A percentile compares a stretch with the other conserved stretches of the same genome.
Conservation (phyloP, 2,888 invertebrate genomes). For the Bimastos eiseni region DNA sequence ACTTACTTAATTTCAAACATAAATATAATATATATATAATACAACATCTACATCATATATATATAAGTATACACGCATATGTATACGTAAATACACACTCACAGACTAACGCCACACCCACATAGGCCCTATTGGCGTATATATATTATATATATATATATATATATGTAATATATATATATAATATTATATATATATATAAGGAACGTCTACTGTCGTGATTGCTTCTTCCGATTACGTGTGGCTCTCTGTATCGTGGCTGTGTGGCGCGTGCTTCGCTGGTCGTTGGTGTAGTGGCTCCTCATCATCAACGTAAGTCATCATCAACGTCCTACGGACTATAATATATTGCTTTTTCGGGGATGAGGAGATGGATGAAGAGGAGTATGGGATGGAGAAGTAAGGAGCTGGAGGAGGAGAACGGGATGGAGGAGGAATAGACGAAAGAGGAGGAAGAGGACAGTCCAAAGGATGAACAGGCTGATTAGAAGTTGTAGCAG, state of each 20-base stretch:
- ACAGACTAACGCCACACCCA: too few relatives aligned
- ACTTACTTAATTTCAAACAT: too few relatives aligned
- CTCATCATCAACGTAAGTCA: neutral
- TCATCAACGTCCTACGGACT: neutral
- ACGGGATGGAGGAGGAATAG: neutral
- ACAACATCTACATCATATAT: neutral
- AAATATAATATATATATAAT: too few relatives aligned
- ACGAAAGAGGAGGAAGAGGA: too few relatives aligned
- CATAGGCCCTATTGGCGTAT: too few relatives aligned
- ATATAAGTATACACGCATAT: neutral
- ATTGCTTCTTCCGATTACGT: neutral
- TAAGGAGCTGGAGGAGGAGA: too few relatives aligned
- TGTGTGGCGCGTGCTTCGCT: neutral
- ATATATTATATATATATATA: constrained; percentile 10
- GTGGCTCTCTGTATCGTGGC: neutral
- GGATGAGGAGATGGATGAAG: neutral
- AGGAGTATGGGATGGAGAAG: too few relatives aligned
- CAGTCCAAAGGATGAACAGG: too few relatives aligned
- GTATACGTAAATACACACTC: neutral
- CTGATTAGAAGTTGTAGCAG: too few relatives aligned
- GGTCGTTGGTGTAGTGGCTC: neutral
- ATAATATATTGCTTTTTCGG: too few relatives aligned
- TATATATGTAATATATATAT: neutral
- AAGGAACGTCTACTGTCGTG: neutral
- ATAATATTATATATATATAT: neutral